A percentile compares a stretch with the other conserved stretches of the same genome.
These are phyloP conservation scores for Margarornis squamiger DNA, from an alignment of 2,797 vertebrate species.

Conservation along the genomic window DNA sequence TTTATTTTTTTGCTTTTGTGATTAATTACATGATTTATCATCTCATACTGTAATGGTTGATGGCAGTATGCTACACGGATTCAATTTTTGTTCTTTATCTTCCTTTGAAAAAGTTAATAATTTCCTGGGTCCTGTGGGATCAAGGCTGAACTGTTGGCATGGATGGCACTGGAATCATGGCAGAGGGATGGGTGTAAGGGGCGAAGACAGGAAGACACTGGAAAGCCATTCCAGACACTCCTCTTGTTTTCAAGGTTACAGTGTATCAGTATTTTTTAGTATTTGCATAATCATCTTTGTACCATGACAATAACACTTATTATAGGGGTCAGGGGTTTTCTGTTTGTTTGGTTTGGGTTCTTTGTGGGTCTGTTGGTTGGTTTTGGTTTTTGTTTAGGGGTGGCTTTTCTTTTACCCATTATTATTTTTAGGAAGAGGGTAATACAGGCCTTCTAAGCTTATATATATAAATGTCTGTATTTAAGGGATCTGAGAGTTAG, in stretches of 20 bases:
- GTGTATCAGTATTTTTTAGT: background rate
- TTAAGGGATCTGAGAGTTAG: background rate
- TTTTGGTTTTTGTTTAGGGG: background rate
- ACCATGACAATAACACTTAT: background rate
- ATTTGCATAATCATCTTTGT: background rate
- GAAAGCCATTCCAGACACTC: background rate
- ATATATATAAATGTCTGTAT: background rate
- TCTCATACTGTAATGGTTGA: background rate
- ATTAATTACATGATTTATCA: background rate
- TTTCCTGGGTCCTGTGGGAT: background rate
- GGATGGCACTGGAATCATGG: background rate
- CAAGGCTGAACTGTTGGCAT: background rate
- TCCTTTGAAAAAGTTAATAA: background rate
- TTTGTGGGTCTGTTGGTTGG: background rate
- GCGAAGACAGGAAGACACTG: background rate
- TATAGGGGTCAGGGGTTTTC: background rate
- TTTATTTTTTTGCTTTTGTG: background rate
- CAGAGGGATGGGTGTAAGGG: background rate
- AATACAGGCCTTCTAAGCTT: background rate
- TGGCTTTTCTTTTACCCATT: background rate
- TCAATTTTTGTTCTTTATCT: background rate
- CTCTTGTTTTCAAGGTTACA: background rate
- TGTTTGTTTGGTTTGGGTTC: background rate
- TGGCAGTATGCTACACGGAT: background rate
- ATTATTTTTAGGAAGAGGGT: background rate